Conservation (phyloP, 2,888 invertebrate species). For the Drosophila emarginata region DNA sequence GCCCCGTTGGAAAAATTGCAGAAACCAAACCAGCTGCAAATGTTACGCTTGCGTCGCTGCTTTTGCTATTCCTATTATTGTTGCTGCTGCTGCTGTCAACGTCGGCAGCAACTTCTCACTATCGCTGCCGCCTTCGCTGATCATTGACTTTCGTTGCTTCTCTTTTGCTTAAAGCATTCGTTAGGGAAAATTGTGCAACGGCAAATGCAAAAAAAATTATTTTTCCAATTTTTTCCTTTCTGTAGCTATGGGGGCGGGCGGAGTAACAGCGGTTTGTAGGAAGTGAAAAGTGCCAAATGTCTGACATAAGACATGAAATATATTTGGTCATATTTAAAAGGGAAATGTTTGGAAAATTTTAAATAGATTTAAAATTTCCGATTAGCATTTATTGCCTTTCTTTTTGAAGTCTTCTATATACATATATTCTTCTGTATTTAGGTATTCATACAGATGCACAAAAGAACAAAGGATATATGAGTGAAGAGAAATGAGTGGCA, state of each 20-base stretch:
- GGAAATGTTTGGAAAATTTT: too few species aligned
- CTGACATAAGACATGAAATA: neutral
- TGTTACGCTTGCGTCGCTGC: conserved; percentile 25
- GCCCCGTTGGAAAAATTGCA: conserved; percentile 68
- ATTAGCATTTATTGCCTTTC: too few species aligned
- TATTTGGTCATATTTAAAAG: neutral
- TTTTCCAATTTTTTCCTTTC: conserved; percentile 21
- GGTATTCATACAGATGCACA: too few species aligned
- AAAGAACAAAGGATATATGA: too few species aligned
- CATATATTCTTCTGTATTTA: too few species aligned
- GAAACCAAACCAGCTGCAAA: conserved; percentile 51
- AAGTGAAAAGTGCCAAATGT: conserved; percentile 3
- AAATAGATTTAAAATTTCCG: too few species aligned
- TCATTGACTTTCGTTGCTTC: conserved; percentile 78
- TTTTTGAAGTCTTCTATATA: too few species aligned
- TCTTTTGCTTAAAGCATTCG: conserved; percentile 67
- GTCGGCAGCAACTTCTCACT: conserved; percentile 11
- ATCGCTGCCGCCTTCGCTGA: conserved; percentile 54
- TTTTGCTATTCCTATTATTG: conserved; percentile 16
- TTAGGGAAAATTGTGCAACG: conserved; percentile 67
- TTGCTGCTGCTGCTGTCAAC: conserved; percentile 43
- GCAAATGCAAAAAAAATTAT: conserved; percentile 51
- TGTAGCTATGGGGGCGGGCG: neutral
- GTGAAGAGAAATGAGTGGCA: too few species aligned
- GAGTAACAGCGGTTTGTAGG: neutral